Conservation (phyloP, 2,797 vertebrate genomes). For the Gorsachius magnificus region DNA sequence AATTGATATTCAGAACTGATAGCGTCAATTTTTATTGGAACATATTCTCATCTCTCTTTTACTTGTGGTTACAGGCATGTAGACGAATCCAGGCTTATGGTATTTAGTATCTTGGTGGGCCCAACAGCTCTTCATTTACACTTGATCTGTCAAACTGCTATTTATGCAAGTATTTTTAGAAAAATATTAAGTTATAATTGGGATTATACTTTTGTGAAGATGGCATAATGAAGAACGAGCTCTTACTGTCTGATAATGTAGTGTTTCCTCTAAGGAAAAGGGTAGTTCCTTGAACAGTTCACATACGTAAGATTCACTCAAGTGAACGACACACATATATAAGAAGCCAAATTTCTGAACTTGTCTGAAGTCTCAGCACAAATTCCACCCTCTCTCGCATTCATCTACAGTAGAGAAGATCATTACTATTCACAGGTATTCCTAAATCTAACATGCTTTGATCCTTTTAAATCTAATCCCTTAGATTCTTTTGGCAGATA, state of each 20-base stretch:
- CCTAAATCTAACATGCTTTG: neutral
- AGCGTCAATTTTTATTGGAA: neutral
- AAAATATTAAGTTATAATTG: neutral
- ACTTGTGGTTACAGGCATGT: neutral
- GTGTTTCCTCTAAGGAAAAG: neutral
- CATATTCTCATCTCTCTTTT: neutral
- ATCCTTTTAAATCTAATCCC: neutral
- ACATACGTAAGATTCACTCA: neutral
- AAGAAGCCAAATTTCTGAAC: neutral
- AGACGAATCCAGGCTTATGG: neutral
- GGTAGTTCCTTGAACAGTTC: neutral
- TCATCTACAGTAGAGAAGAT: neutral
- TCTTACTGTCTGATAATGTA: neutral
- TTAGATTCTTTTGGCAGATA: neutral
- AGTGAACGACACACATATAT: fast-evolving
- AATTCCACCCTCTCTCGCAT: neutral
- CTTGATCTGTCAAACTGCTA: neutral
- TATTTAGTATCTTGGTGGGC: neutral
- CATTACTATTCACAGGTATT: neutral
- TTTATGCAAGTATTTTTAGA: neutral
- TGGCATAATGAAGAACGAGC: neutral
- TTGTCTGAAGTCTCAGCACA: neutral
- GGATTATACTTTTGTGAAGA: neutral
- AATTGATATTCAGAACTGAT: slow-evolving; percentile 11
- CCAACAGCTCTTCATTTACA: neutral